Conservation (phyloP, 2,888 invertebrate species). For the Xestia sexstrigata region DNA sequence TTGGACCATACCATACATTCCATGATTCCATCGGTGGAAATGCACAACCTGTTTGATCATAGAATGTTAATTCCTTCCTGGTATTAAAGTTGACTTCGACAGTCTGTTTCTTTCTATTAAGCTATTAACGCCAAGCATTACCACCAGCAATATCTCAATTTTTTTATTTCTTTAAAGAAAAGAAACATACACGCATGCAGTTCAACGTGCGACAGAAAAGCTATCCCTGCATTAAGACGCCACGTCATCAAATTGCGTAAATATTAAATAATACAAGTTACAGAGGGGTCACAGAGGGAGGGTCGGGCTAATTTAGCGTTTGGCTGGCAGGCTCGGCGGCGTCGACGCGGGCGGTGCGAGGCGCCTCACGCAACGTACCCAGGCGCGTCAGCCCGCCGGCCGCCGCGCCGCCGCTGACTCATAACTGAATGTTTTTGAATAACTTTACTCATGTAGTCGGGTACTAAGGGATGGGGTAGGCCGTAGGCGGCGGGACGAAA, state of each 20-base stretch:
- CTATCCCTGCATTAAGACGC: neutral
- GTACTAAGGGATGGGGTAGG: slow-evolving; percentile 19
- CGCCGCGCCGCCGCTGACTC: slow-evolving; percentile 67
- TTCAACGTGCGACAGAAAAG: slow-evolving; percentile 9
- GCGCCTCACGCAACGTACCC: slow-evolving; percentile 68
- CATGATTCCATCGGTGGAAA: neutral
- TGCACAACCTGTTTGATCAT: neutral
- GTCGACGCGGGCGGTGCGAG: slow-evolving; percentile 31
- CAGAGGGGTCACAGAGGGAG: slow-evolving; percentile 45
- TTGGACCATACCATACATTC: neutral
- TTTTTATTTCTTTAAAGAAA: neutral
- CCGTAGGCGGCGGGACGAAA: slow-evolving; percentile 11
- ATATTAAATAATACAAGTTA: slow-evolving; percentile 65
- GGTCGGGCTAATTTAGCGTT: slow-evolving; percentile 63
- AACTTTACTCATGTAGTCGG: slow-evolving; percentile 27
- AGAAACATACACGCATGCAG: neutral
- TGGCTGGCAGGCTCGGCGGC: slow-evolving; percentile 50
- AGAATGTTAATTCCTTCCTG: neutral
- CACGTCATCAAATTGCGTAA: slow-evolving; percentile 61
- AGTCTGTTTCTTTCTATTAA: neutral
- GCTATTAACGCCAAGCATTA: neutral
- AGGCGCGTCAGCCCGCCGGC: slow-evolving; percentile 61
- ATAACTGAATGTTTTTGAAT: slow-evolving; percentile 55
- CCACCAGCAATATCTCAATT: neutral
- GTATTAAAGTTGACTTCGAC: neutral